Base-by-base conservation (phyloP, 2,113 vertebrate genomes). In the Rutilus rutilus region DNA sequence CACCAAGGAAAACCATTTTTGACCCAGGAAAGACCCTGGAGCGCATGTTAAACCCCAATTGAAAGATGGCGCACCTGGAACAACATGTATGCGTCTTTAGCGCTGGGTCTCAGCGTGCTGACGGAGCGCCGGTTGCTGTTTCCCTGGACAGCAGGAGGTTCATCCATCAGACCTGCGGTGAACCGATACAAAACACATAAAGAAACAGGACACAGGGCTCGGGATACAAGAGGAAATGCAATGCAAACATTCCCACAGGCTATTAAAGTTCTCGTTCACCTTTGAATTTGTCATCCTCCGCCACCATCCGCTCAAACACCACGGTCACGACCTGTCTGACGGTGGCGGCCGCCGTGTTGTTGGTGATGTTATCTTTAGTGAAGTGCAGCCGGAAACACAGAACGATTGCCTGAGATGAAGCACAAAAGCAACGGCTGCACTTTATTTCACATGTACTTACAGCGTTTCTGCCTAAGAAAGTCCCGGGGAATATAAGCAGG, bases 331-430 rank as follows among this genome's bases (percentile, higher is more conserved):
- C 98, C 90, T 99, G 98, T 59, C 98, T 93, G 77, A 99, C 98
- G 0, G 98, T 99, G 60, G 98, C 98, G 9, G 98, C 98, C 0
- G 98, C 98, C 0, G 98, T 99, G 92, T 99, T 99, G 93, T 99
- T 99, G 69, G 98, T 99, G 92, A 99, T 99, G 89, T 97, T 99
- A 95, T 99, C 98, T 95, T 99, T 99, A 82, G 98, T 99, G 93
- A 99, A 99, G 92, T 99, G 98, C 33, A 99, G 95, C 36, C 98
- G 97, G 93, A 99, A 99, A 92, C 98, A 99, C 92, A 99, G 95
- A 62, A 99, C 98, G 67, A 99, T 99, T 88, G 98, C 98, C 98
- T 99, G 91, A 69, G n/a, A 15, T 54, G 45, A 45, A 85, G 54
- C 14, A 85, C 12, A 82, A 10, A 42, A 67, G n/a, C 59, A 60